These are phyloP conservation scores for Cephus pulcher DNA, from an alignment of 2,888 invertebrate species.

Conservation along the genomic window DNA sequence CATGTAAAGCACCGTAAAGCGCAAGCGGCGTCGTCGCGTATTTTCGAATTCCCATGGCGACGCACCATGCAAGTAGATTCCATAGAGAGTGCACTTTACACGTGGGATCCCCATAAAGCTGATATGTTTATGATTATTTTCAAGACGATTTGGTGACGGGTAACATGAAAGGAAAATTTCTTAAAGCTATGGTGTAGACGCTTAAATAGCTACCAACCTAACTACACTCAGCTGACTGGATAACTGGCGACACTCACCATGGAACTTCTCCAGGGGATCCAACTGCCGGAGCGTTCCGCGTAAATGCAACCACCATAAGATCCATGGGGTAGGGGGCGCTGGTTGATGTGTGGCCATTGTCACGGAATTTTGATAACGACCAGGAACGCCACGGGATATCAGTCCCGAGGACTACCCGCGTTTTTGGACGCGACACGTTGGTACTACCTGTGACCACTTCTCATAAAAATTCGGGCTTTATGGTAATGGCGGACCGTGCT, in stretches of 20 bases:
- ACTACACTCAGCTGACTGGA: not conserved
- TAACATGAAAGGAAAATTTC: not conserved
- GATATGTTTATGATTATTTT: slow-evolving; percentile 52
- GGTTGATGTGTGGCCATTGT: slow-evolving; percentile 56
- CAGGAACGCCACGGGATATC: slow-evolving; percentile 52
- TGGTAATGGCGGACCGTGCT: slow-evolving; percentile 49
- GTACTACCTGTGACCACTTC: slow-evolving; percentile 41
- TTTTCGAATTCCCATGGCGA: not conserved
- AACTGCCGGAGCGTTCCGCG: not conserved
- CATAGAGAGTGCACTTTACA: not conserved
- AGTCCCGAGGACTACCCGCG: slow-evolving; percentile 30
- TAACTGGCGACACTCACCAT: not conserved
- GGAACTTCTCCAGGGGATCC: not conserved
- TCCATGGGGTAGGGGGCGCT: not conserved
- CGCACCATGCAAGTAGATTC: not conserved
- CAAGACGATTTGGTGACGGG: slow-evolving; percentile 49
- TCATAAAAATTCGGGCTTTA: slow-evolving; percentile 61
- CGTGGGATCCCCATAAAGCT: slow-evolving; percentile 39
- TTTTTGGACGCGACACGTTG: slow-evolving; percentile 25
- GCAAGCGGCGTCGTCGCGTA: not conserved
- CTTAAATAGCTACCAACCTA: not conserved
- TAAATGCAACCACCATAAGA: not conserved
- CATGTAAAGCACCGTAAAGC: not conserved
- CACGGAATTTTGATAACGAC: slow-evolving; percentile 63
- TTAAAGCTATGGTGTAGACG: not conserved